Conservation (phyloP, 2,113 vertebrate genomes). For the Perca flavescens region DNA sequence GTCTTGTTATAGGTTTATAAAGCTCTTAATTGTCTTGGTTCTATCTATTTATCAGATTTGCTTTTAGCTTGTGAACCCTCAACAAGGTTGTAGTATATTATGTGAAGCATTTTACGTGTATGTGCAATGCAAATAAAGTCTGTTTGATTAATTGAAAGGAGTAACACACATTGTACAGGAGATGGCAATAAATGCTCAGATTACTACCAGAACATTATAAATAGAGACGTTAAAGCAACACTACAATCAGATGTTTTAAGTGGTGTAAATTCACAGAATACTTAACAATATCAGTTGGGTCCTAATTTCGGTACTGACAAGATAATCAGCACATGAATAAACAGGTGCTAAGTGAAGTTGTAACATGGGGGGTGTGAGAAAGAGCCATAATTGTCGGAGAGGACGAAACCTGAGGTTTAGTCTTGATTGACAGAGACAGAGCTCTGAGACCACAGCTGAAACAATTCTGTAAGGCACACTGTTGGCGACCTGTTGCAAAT, state of each 20-base stretch:
- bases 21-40: no score
- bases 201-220: background rate
- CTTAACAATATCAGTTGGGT: background rate
- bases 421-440: slow-evolving; percentile 74
- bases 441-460: slow-evolving; percentile 74
- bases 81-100: no score
- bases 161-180: background rate
- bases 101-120: no score
- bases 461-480: slow-evolving; percentile 54
- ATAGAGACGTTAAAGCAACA: slow-evolving; percentile 3
- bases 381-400: slow-evolving; percentile 34
- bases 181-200: background rate
- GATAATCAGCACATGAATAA: slow-evolving; percentile 35
- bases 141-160: background rate
- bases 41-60: no score
- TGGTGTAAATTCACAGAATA: slow-evolving; percentile 3
- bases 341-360: slow-evolving; percentile 51
- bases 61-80: no score
- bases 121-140: no score
- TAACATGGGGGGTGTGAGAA: background rate
- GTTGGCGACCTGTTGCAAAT: slow-evolving; percentile 43
- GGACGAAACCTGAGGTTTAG: slow-evolving; percentile 34
- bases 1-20: no score
- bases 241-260: slow-evolving; percentile 6
- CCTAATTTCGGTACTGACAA: slow-evolving; percentile 30